Evolutionary conservation across 2,113 vertebrate genomes (phyloP), one percentile per base, ranked within the genome.

Genomic region (Rhegmatorhina hoffmannsi): DNA sequence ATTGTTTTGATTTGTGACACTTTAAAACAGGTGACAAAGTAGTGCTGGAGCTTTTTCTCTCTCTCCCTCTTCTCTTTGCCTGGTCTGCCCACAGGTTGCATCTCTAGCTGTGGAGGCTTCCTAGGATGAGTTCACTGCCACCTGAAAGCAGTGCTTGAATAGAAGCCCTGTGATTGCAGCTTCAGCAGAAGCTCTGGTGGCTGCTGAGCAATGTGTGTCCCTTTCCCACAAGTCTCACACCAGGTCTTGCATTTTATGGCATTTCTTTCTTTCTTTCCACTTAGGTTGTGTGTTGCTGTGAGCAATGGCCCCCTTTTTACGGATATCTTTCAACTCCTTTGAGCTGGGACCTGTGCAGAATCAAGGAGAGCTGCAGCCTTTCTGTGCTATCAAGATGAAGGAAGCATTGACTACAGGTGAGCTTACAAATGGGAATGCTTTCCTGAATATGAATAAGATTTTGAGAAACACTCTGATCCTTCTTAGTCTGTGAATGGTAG

Each of bases 351-450:
- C 98, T 47, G 93, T 98, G 80, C 96, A 98, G 72, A 94, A 96
- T 1, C 84, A 96, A n/a, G 87, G 89, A 0, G 98, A 99, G 3
- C 81, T 63, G 4, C 97, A 98, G 34, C 99, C 99, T 36, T 99
- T 99, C 96, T 99, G 99, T 91, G 99, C 99, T 6, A 98, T 99
- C 95, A 99, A 99, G 97, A 98, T 99, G 98, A 99, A 99, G 97
- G 99, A 99, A 94, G 98, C 99, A 1, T 95, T 99, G 81, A 98
- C 97, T 85, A 99, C 99, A 93, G 99, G 99, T 99, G 95, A 98
- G 96, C 60, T 56, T 78, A 68, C 56, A 70, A 62, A 56, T 8
- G 28, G 20, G 17, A 62, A 34, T 60, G 31, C 26, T 75, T 80
- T 79, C 17, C 73, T 69, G 43, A 79, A 55, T 62, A 28, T 14